phyloP scores from a whole-genome alignment of 1,140 invertebrate genomes.

The Pogonognathellus flavescens region DNA sequence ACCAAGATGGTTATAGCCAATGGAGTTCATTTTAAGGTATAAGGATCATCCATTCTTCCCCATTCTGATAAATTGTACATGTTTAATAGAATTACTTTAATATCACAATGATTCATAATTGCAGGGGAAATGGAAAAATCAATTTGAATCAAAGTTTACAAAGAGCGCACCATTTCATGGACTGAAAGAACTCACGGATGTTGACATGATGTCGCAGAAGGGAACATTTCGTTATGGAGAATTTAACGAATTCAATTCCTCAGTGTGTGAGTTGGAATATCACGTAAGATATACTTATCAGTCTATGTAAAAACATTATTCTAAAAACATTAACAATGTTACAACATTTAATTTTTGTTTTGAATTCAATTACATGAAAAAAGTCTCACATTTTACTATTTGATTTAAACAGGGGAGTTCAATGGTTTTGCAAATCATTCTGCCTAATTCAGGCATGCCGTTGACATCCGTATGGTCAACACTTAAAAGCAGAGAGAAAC shows the following conservation, averaged over 20 bases:
- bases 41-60: no score
- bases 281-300: not conserved
- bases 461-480: not conserved
- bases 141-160: not conserved
- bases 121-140: slow-evolving; percentile 15
- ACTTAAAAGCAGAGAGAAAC: not conserved
- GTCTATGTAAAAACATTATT: not conserved
- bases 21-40: slow-evolving; percentile 18
- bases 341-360: not conserved
- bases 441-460: not conserved
- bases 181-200: not conserved
- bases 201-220: slow-evolving; percentile 9
- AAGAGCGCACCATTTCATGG: not conserved
- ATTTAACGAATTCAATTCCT: not conserved
- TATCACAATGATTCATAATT: no score
- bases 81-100: no score
- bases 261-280: slow-evolving; percentile 6
- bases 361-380: not conserved
- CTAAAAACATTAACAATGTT: not conserved
- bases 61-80: no score
- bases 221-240: not conserved
- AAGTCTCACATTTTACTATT: not conserved
- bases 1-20: slow-evolving; percentile 8
- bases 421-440: not conserved
- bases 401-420: not conserved